phyloP scores from a whole-genome alignment of 2,797 vertebrate species.

The Tolypeutes matacus region DNA sequence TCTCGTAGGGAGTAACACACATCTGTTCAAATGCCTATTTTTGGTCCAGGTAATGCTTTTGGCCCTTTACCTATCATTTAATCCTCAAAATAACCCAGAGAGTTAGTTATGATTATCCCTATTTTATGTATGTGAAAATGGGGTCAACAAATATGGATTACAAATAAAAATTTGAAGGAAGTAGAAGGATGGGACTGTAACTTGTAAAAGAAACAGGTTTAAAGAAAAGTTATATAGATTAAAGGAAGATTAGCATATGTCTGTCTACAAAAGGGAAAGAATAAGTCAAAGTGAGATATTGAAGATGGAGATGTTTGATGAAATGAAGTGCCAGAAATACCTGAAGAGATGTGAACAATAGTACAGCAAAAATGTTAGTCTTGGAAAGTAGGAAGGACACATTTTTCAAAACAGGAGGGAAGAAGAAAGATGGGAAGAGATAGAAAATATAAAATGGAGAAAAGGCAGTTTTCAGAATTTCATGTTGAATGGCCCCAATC shows the following conservation, averaged over 20 bases:
- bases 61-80: no score
- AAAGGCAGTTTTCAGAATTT: conserved; percentile 50
- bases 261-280: background rate
- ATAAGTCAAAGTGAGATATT: background rate
- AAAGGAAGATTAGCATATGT: background rate
- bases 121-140: background rate
- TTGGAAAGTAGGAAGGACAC: background rate
- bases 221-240: background rate
- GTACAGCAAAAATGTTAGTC: background rate
- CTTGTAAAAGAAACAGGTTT: background rate
- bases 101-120: no score
- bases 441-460: conserved; percentile 40
- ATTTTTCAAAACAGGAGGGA: background rate
- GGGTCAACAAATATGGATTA: background rate
- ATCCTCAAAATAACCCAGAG: no score
- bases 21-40: background rate
- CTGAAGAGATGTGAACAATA: background rate
- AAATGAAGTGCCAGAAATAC: background rate
- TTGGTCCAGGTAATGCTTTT: background rate
- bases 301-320: conserved; percentile 9
- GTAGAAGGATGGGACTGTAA: background rate
- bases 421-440: background rate
- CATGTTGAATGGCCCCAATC: background rate
- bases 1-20: background rate
- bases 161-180: background rate